These are phyloP conservation scores for Lutjanus erythropterus DNA, from an alignment of 2,113 vertebrate species.

Conservation along the genomic window DNA sequence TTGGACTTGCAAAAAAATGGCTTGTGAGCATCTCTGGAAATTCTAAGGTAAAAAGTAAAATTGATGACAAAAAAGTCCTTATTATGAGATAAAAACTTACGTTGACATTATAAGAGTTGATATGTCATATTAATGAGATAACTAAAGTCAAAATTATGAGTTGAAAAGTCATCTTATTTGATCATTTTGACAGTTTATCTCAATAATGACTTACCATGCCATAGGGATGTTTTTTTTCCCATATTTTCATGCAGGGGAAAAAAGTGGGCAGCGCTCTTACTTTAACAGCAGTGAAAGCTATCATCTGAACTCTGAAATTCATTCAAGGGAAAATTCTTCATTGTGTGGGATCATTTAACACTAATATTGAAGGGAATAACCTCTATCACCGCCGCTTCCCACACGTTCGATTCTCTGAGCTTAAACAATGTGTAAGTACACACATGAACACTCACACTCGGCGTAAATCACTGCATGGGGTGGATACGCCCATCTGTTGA, in stretches of 20 bases:
- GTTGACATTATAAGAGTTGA: no score
- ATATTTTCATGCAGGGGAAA: neutral
- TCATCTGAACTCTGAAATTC: slow-evolving; percentile 10
- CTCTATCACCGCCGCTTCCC: neutral
- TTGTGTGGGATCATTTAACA: slow-evolving; percentile 16
- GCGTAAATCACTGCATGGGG: slow-evolving; percentile 21
- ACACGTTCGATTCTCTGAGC: slow-evolving; percentile 5
- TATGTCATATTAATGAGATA: no score
- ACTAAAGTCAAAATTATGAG: no score
- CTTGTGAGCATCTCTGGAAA: no score
- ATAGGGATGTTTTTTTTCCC: no score
- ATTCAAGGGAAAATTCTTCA: slow-evolving; percentile 23
- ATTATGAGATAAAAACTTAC: no score
- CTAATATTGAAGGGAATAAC: slow-evolving; percentile 4
- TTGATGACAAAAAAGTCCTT: no score
- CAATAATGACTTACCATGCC: no score
- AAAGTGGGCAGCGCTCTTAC: neutral
- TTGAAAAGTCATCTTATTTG: no score
- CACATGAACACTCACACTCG: slow-evolving; percentile 9
- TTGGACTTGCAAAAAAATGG: no score
- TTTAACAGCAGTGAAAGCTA: slow-evolving; percentile 20
- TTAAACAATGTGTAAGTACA: neutral
- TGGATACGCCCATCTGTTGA: slow-evolving; percentile 37
- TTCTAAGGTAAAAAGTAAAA: no score
- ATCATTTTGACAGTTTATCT: no score